phyloP scores from a whole-genome alignment of 2,113 vertebrate species.

The Oryzias javanicus region DNA sequence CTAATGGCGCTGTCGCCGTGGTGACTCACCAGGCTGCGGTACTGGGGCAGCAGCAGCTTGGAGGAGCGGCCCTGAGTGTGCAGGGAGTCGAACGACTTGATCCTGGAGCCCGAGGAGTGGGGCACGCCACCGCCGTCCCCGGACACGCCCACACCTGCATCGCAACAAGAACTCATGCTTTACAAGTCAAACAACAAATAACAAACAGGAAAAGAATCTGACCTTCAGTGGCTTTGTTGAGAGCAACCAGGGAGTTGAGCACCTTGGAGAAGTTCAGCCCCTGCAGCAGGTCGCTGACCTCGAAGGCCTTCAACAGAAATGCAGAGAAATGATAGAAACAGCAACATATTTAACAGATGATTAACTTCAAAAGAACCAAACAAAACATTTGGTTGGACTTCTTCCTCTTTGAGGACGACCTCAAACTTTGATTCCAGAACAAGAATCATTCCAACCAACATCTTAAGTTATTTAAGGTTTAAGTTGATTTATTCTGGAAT shows the following conservation, averaged over 20 bases:
- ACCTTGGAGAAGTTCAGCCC: constrained; percentile 95
- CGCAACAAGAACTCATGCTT: background rate
- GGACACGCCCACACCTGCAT: constrained; percentile 79
- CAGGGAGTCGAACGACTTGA: constrained; percentile 94
- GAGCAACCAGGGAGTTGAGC: constrained; percentile 88
- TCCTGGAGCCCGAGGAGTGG: constrained; percentile 83
- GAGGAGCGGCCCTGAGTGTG: constrained; percentile 88
- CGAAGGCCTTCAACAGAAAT: constrained; percentile 82
- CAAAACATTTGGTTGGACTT: no score
- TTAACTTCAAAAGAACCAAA: no score
- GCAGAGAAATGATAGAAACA: background rate
- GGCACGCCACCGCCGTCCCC: constrained; percentile 84
- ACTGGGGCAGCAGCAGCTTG: constrained; percentile 89
- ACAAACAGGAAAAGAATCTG: constrained; percentile 28
- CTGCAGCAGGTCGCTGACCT: constrained; percentile 93
- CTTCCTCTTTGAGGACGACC: no score
- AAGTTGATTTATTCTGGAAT: no score
- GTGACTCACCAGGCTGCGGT: constrained; percentile 92
- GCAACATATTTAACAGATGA: no score
- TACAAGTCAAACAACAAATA: background rate
- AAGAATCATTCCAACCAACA: no score
- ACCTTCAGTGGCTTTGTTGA: constrained; percentile 97
- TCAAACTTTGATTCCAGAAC: no score
- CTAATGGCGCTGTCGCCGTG: background rate
- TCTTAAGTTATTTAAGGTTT: no score